A percentile compares a stretch with the other conserved stretches of the same genome.
Conservation (phyloP, 2,888 invertebrate species). For the Ferrisia virgata region DNA sequence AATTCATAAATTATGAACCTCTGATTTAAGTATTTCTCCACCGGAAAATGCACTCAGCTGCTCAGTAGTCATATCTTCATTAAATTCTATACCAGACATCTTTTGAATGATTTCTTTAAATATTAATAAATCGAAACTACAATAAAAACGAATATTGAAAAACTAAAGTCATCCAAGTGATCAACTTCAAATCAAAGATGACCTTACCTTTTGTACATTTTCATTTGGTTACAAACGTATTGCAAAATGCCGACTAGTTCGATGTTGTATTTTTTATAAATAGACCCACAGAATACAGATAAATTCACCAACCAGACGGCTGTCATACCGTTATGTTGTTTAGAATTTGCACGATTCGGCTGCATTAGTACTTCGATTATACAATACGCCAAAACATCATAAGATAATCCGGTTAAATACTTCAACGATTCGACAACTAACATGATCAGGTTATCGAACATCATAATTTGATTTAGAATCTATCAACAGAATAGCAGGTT, state of each 20-base stretch:
- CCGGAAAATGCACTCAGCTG: constrained; percentile 96
- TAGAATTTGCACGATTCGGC: constrained; percentile 67
- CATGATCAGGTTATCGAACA: constrained; percentile 87
- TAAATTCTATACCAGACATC: constrained; percentile 98
- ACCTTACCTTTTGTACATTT: constrained; percentile 84
- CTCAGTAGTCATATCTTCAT: constrained; percentile 92
- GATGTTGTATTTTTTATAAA: constrained; percentile 84
- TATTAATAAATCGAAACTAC: constrained; percentile 82
- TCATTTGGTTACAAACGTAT: constrained; percentile 95
- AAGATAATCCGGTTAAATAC: constrained; percentile 89
- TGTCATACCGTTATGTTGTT: constrained; percentile 86
- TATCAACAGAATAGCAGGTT: constrained; percentile 51
- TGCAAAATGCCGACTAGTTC: constrained; percentile 93
- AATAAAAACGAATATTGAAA: constrained; percentile 49
- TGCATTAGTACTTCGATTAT: constrained; percentile 86
- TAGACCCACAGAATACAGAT: constrained; percentile 91
- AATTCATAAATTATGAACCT: too few relatives aligned
- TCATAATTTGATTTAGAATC: constrained; percentile 77
- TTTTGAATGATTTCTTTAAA: constrained; percentile 97
- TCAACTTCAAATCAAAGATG: not conserved
- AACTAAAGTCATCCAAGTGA: not conserved
- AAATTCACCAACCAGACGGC: constrained; percentile 92
- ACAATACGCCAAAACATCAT: constrained; percentile 94
- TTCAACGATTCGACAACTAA: constrained; percentile 98
- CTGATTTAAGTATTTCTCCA: constrained; percentile 89